These are phyloP conservation scores for Caracal caracal DNA, from an alignment of 2,113 vertebrate genomes.

Conservation along the genomic window DNA sequence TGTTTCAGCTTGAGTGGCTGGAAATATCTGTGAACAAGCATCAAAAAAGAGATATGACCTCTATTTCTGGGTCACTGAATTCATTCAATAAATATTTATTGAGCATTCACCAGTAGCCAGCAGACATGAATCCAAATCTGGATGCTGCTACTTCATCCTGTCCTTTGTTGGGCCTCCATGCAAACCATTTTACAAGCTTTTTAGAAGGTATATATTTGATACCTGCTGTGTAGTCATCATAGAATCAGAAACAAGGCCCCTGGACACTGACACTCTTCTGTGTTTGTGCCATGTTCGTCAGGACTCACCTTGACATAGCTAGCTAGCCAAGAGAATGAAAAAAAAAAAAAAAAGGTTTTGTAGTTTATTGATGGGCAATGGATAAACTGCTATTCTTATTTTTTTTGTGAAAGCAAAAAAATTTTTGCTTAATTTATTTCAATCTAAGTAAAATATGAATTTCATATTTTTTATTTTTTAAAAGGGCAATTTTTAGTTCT, in stretches of 20 bases:
- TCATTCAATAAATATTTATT: conserved; percentile 59
- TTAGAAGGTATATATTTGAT: background rate
- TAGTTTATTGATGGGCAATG: background rate
- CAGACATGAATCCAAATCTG: background rate
- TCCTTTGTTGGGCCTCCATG: background rate
- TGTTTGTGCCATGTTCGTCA: background rate
- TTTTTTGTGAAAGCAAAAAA: background rate
- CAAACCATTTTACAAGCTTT: background rate
- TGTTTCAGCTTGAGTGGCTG: conserved; percentile 45
- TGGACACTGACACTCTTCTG: background rate
- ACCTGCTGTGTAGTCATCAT: background rate
- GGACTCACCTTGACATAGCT: background rate
- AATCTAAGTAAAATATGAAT: background rate
- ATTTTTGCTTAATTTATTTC: background rate
- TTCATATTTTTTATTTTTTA: background rate
- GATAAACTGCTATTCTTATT: background rate
- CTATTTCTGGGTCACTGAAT: conserved; percentile 40
- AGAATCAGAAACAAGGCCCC: background rate
- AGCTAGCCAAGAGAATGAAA: background rate
- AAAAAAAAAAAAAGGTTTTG: background rate
- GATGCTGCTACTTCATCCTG: background rate
- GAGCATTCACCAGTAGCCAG: background rate
- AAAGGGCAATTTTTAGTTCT: background rate
- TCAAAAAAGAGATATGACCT: conserved; percentile 32
- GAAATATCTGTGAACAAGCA: conserved; percentile 44